Evolutionary conservation across 2,888 invertebrate species (phyloP).

Genomic region (Parascotia fuliginaria): DNA sequence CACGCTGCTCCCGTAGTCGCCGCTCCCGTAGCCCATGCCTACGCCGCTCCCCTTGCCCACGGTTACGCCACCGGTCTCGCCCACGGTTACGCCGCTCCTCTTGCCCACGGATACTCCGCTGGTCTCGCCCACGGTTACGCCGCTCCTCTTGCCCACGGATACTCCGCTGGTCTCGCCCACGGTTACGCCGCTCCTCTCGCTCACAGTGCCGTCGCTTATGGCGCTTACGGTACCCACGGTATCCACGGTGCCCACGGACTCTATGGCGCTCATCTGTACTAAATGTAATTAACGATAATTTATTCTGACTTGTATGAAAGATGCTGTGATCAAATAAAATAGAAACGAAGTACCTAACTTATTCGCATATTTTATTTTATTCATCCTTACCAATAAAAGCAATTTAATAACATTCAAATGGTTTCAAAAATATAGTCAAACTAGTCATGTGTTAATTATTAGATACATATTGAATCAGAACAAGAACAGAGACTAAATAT

Average conservation of each 20-base stretch:
- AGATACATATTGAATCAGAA: no score
- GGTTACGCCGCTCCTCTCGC: conserved; percentile 38
- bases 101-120: conserved; percentile 28
- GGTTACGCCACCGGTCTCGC: conserved; percentile 48
- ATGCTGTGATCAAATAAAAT: conserved; percentile 55
- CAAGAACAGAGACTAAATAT: no score
- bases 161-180: conserved; percentile 26
- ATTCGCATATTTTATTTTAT: conserved; percentile 1
- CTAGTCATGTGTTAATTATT: no score
- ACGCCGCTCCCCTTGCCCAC: conserved; percentile 48
- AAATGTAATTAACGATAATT: conserved; percentile 36
- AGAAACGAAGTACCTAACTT: conserved; percentile 18
- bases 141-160: conserved; percentile 36
- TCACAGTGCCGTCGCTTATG: conserved; percentile 34
- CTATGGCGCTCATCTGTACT: conserved; percentile 54
- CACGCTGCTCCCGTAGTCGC: conserved; percentile 46
- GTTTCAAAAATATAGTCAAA: no score
- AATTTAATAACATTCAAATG: no score
- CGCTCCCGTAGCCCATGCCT: conserved; percentile 41
- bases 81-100: conserved; percentile 40
- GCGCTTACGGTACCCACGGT: conserved; percentile 33
- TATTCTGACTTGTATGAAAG: conserved; percentile 47
- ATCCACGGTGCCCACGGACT: conserved; percentile 39
- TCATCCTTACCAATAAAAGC: background rate
- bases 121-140: conserved; percentile 24